These are phyloP conservation scores for Nomada ruficornis DNA, from an alignment of 2,888 invertebrate species.

Conservation along the genomic window DNA sequence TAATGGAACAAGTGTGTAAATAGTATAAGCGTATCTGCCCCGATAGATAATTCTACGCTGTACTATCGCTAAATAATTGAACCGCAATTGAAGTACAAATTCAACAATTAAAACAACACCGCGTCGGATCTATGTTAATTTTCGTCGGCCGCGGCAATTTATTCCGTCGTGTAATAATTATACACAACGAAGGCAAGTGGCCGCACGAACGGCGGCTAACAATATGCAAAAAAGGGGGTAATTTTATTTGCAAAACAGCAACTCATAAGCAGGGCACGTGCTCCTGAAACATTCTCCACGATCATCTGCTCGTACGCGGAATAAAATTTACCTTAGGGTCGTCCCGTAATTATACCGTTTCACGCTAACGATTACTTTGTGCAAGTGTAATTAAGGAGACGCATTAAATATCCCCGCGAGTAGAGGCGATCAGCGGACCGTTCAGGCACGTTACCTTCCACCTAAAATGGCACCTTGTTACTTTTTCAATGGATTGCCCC, in stretches of 20 bases:
- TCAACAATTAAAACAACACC: background rate
- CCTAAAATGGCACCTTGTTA: conserved; percentile 46
- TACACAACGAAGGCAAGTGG: background rate
- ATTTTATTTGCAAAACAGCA: conserved; percentile 31
- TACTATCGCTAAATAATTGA: background rate
- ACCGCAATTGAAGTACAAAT: background rate
- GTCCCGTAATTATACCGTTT: conserved; percentile 41
- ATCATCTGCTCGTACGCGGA: conserved; percentile 18
- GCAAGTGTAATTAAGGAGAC: conserved; percentile 49
- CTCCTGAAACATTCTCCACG: background rate
- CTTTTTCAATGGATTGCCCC: conserved; percentile 22
- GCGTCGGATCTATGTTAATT: too few species aligned
- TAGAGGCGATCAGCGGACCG: conserved; percentile 44
- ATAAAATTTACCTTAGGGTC: conserved; percentile 24
- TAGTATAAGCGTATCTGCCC: background rate
- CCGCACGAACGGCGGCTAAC: background rate
- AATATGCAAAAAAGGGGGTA: background rate
- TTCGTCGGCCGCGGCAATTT: background rate
- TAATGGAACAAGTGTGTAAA: background rate
- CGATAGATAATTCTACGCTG: too few species aligned
- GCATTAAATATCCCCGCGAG: conserved; percentile 45
- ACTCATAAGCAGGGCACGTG: conserved; percentile 38
- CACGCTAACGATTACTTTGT: conserved; percentile 51
- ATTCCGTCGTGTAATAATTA: background rate
- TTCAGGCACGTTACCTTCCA: conserved; percentile 39